Evolutionary conservation across 1,140 invertebrate species (phyloP), one percentile per base, ranked within the genome.

Genomic region (Physella acuta): DNA sequence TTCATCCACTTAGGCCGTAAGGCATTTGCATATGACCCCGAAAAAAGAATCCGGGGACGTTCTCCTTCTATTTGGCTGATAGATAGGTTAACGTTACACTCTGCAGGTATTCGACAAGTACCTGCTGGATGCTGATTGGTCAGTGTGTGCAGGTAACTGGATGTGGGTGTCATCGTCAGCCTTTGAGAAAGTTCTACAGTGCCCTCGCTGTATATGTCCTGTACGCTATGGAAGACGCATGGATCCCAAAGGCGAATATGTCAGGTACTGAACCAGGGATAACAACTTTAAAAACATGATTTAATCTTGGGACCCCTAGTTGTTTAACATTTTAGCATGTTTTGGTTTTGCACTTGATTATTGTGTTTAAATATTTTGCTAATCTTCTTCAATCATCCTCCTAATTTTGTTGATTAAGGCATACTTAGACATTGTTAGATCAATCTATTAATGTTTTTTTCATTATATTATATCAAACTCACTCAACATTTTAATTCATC

Each of bases 121-220:
- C 75, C 83, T 92, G 55, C 81, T 92, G 0, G 91, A 92, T 79
- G 91, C 90, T 69, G 90, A 91, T 81, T 90, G 89, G 89, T 91
- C 90, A 3, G 89, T 92, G 0, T 91, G 89, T 81, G 89, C 90
- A 26, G 91, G 90, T 33, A 92, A 92, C 83, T 92, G 91, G 91
- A 91, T 92, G 90, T 92, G 91, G 91, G 89, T 92, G 3, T 91
- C 90, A 5, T 90, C 89, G 31, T 90, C 89, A 34, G 91, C 91
- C 8, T 92, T 92, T 83, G 91, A 78, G 89, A 91, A 82, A 88
- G 89, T 68, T 83, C 75, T 85, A 0, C 79, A 83, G 53, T 84
- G 82, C 67, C 89, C 71, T 79, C 88, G 74, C 74, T 91, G 90
- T 79, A 88, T 90, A 52, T 89, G 89, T 74, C 91, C 91, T 0